A percentile compares a stretch with the other conserved stretches of the same genome.
Evolutionary conservation across 2,113 vertebrate genomes (phyloP).

Genomic region (Regulus satrapa): DNA sequence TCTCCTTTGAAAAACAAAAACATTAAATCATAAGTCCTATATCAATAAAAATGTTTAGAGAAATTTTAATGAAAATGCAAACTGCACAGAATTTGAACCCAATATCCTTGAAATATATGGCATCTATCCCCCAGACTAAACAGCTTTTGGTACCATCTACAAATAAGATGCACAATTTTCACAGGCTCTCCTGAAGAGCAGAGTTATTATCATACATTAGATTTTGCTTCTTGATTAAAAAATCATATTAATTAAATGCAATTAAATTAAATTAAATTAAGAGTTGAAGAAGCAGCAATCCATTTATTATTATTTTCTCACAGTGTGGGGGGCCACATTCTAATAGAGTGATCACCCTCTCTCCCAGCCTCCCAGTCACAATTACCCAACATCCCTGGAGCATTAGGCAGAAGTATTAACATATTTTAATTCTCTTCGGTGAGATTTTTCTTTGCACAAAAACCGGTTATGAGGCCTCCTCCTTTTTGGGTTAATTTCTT

Average conservation of each 20-base stretch:
- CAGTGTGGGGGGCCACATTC: conserved; percentile 30
- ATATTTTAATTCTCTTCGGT: neutral
- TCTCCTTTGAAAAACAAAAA: neutral
- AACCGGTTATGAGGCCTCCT: neutral
- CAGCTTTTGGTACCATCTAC: conserved; percentile 24
- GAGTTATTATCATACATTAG: conserved; percentile 51
- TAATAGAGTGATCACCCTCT: conserved; percentile 28
- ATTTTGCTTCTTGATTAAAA: conserved; percentile 60
- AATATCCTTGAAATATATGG: conserved; percentile 25
- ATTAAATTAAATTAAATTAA: conserved; percentile 67
- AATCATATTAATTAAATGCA: conserved; percentile 65
- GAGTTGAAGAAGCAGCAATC: conserved; percentile 49
- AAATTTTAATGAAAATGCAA: conserved; percentile 18
- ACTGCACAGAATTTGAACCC: neutral
- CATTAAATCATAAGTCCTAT: neutral
- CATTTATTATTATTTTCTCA: conserved; percentile 56
- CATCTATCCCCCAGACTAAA: neutral
- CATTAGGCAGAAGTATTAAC: neutral
- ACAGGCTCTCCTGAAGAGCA: conserved; percentile 34
- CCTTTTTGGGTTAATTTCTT: neutral
- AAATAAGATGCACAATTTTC: conserved; percentile 38
- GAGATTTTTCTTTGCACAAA: neutral
- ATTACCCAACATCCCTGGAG: conserved; percentile 14
- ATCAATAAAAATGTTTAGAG: neutral
- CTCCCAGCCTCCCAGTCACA: conserved; percentile 9